These are phyloP conservation scores for Hippopotamus amphibius DNA, from an alignment of 2,113 vertebrate genomes.

Conservation along the genomic window DNA sequence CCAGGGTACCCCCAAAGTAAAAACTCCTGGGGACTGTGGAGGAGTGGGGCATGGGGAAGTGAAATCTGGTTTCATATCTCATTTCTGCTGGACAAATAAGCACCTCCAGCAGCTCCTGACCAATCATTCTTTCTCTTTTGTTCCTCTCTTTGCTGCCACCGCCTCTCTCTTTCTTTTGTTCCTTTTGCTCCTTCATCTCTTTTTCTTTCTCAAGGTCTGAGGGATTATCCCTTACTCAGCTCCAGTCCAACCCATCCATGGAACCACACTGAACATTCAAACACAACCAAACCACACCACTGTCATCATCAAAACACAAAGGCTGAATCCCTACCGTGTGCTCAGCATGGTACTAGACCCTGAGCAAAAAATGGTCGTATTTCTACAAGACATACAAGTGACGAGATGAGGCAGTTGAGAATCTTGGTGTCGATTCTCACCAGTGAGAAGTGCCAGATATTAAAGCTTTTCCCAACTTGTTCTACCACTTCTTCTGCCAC, in stretches of 20 bases:
- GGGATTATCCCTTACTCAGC: not conserved
- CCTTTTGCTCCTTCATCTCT: not conserved
- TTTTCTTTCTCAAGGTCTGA: not conserved
- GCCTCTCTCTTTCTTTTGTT: not conserved
- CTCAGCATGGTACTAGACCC: not conserved
- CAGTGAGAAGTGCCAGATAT: not conserved
- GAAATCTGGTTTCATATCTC: not conserved
- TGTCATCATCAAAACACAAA: not conserved
- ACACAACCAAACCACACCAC: not conserved
- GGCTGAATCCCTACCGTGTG: not conserved
- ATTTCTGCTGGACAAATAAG: not conserved
- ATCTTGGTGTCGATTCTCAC: not conserved
- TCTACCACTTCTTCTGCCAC: not conserved
- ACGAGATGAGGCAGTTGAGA: constrained; percentile 31
- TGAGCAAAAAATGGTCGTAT: not conserved
- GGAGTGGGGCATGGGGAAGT: not conserved
- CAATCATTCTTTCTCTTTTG: not conserved
- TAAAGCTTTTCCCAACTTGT: constrained; percentile 15
- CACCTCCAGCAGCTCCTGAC: not conserved
- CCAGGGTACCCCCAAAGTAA: constrained; percentile 44
- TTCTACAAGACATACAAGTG: not conserved
- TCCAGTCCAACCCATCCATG: not conserved
- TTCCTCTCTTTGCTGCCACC: not conserved
- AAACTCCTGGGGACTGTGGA: constrained; percentile 45
- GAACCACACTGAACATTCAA: not conserved